Percentiles rank a stretch among this genome's conserved stretches.
phyloP scores from a whole-genome alignment of 2,888 invertebrate species.

The Colletes collaris region DNA sequence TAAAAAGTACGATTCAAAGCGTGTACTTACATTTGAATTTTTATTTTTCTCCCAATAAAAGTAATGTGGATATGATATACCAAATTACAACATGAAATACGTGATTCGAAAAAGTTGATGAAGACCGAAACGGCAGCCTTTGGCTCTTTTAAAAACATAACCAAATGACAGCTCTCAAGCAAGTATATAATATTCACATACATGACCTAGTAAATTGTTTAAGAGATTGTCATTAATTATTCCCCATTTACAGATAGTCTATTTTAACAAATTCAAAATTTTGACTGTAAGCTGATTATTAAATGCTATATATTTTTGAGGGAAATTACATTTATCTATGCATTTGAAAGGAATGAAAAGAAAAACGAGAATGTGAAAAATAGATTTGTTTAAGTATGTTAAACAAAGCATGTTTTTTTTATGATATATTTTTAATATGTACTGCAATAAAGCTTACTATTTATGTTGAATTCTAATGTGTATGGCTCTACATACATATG shows the following conservation, averaged over 20 bases:
- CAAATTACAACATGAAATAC: neutral
- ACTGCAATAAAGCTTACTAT: neutral
- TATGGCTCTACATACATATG: neutral
- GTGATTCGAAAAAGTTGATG: neutral
- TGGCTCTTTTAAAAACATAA: constrained; percentile 45
- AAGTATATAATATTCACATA: constrained; percentile 42
- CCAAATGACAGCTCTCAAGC: constrained; percentile 61
- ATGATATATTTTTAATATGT: constrained; percentile 58
- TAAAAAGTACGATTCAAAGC: constrained; percentile 34
- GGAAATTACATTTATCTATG: constrained; percentile 23
- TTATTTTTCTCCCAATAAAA: constrained; percentile 6
- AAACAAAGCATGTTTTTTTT: constrained; percentile 47
- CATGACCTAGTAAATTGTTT: constrained; percentile 4
- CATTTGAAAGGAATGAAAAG: constrained; percentile 33
- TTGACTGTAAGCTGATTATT: constrained; percentile 35
- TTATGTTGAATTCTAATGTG: neutral
- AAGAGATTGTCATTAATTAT: constrained; percentile 2
- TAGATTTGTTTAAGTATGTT: constrained; percentile 40
- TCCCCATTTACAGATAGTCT: constrained; percentile 34
- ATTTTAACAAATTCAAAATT: constrained; percentile 13
- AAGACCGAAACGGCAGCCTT: constrained; percentile 1
- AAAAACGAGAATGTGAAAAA: constrained; percentile 37
- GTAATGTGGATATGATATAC: constrained; percentile 14
- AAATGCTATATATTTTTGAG: constrained; percentile 9
- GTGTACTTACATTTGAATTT: constrained; percentile 12